These are phyloP conservation scores for Porites evermanni DNA, from an alignment of 92 coral and sea anemone genomes.

Conservation along the genomic window DNA sequence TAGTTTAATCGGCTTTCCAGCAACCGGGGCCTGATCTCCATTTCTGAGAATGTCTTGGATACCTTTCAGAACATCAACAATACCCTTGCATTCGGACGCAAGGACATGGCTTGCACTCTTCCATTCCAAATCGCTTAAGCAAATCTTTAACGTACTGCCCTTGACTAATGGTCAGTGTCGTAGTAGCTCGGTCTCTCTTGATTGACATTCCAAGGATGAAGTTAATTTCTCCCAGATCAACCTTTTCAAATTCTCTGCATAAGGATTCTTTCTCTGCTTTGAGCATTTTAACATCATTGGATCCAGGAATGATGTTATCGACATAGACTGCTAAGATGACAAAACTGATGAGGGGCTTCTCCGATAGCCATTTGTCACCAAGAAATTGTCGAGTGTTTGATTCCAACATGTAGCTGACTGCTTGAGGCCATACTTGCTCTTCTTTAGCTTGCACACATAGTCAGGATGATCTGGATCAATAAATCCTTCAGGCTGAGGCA, in stretches of 20 bases:
- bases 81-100: no score
- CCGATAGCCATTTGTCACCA: background rate
- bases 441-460: background rate
- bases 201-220: no score
- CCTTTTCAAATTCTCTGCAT: no score
- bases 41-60: no score
- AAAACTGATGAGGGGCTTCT: slow-evolving; percentile 9
- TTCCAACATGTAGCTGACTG: slow-evolving; percentile 26
- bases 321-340: background rate
- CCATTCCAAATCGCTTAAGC: slow-evolving; percentile 69
- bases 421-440: slow-evolving; percentile 16
- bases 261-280: slow-evolving; percentile 12
- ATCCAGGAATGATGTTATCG: background rate
- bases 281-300: background rate
- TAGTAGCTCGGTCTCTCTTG: slow-evolving; percentile 36
- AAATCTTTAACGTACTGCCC: slow-evolving; percentile 48
- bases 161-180: slow-evolving; percentile 71
- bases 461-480: background rate
- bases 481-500: slow-evolving; percentile 73
- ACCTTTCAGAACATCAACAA: no score
- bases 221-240: background rate
- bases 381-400: slow-evolving; percentile 10
- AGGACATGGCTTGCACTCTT: slow-evolving; percentile 40
- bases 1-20: no score
- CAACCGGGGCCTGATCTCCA: no score